A percentile compares a stretch with the other conserved stretches of the same genome.
Conservation (phyloP, 2,113 vertebrate genomes). For the Brachypodius melanocephalos region DNA sequence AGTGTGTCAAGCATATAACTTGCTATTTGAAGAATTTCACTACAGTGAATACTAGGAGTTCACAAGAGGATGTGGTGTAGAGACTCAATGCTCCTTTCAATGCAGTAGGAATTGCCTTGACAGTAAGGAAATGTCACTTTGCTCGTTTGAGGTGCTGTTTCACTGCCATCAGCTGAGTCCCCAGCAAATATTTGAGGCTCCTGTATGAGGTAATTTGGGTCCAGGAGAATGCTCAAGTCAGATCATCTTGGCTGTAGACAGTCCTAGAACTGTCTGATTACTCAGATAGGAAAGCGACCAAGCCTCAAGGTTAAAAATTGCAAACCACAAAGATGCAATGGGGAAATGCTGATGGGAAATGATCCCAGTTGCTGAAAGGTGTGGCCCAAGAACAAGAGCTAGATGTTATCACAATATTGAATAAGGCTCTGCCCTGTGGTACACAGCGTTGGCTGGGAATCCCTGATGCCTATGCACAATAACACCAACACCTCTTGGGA, state of each 20-base stretch:
- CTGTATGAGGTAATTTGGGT: background rate
- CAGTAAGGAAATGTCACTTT: background rate
- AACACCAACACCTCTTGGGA: background rate
- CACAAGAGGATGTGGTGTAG: background rate
- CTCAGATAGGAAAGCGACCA: background rate
- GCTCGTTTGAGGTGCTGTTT: background rate
- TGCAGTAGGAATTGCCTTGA: background rate
- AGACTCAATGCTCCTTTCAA: background rate
- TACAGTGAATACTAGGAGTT: background rate
- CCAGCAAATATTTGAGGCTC: background rate
- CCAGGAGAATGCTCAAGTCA: background rate
- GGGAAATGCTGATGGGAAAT: background rate
- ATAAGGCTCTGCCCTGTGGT: background rate
- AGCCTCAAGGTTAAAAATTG: background rate
- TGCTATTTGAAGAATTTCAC: background rate
- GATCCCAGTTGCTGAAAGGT: background rate
- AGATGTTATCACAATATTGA: background rate
- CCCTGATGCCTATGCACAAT: background rate
- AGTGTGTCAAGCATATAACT: background rate
- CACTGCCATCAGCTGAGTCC: background rate
- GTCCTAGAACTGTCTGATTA: background rate
- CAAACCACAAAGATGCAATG: background rate
- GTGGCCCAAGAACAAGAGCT: background rate
- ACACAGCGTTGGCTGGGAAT: fast-evolving
- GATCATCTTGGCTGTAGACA: background rate